A percentile compares a stretch with the other conserved stretches of the same genome.
Conservation (phyloP, 2,888 invertebrate species). For the Morinoia aosen region DNA sequence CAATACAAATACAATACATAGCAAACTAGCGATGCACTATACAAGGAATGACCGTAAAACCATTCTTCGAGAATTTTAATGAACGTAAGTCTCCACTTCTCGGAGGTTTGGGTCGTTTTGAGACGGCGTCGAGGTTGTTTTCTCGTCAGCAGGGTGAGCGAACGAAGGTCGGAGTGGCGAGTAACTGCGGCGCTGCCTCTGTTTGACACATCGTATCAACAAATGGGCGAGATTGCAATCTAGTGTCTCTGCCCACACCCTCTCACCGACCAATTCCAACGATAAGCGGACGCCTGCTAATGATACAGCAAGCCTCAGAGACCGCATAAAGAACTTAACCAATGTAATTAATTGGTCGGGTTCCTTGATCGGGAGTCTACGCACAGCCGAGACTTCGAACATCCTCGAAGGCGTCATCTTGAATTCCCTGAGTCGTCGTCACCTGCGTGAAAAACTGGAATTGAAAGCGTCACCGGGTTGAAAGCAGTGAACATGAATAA, state of each 20-base stretch:
- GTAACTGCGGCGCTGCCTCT: background rate
- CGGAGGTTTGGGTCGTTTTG: background rate
- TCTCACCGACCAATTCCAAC: slow-evolving; percentile 47
- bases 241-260: slow-evolving; percentile 32
- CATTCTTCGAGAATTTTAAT: too few relatives aligned
- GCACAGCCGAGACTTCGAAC: background rate
- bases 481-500: background rate
- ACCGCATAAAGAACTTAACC: slow-evolving; percentile 48
- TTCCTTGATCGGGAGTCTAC: background rate
- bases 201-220: slow-evolving; percentile 37
- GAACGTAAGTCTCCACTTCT: background rate
- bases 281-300: slow-evolving; percentile 37
- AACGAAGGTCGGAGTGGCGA: background rate
- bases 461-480: background rate
- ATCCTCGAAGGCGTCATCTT: background rate
- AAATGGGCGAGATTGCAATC: slow-evolving; percentile 45
- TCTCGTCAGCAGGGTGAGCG: background rate
- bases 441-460: background rate
- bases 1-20: too few relatives aligned
- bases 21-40: too few relatives aligned
- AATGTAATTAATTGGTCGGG: slow-evolving; percentile 45
- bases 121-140: background rate
- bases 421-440: background rate
- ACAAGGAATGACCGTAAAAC: too few relatives aligned
- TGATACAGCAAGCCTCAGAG: slow-evolving; percentile 9